Evolutionary conservation across 2,888 invertebrate species (phyloP).

Genomic region (Bombylius major): DNA sequence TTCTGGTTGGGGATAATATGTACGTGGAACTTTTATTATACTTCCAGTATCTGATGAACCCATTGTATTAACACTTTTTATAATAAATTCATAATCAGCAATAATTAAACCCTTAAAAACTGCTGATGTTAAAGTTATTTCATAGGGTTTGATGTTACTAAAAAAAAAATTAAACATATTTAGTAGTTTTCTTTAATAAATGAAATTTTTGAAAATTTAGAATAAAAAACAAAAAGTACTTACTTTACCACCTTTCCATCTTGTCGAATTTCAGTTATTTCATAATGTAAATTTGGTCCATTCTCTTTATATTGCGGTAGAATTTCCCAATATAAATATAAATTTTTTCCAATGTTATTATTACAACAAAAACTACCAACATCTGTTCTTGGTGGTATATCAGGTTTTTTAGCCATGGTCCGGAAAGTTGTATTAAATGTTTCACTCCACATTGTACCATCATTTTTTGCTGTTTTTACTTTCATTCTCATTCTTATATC

Average conservation of each 20-base stretch:
- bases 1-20: slow-evolving; percentile 29
- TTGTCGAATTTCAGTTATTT: slow-evolving; percentile 36
- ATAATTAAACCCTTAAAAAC: slow-evolving; percentile 1
- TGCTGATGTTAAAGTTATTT: slow-evolving; percentile 5
- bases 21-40: slow-evolving; percentile 44
- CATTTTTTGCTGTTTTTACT: slow-evolving; percentile 40
- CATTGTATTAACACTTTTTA: slow-evolving; percentile 48
- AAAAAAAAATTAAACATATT: neutral
- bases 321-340: slow-evolving; percentile 70
- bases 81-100: slow-evolving; percentile 32
- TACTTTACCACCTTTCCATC: slow-evolving; percentile 21
- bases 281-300: slow-evolving; percentile 61
- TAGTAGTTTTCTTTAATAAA: no score
- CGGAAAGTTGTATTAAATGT: slow-evolving; percentile 46
- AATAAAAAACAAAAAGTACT: slow-evolving; percentile 12
- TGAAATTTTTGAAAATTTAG: neutral
- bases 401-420: slow-evolving; percentile 45
- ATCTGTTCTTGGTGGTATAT: slow-evolving; percentile 53
- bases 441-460: slow-evolving; percentile 55
- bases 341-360: slow-evolving; percentile 40
- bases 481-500: slow-evolving; percentile 58
- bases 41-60: slow-evolving; percentile 47
- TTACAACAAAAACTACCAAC: slow-evolving; percentile 63
- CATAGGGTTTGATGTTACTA: neutral
- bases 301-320: slow-evolving; percentile 55